Evolutionary conservation across 2,888 invertebrate species (phyloP).

Genomic region (Tenthredo distinguenda): DNA sequence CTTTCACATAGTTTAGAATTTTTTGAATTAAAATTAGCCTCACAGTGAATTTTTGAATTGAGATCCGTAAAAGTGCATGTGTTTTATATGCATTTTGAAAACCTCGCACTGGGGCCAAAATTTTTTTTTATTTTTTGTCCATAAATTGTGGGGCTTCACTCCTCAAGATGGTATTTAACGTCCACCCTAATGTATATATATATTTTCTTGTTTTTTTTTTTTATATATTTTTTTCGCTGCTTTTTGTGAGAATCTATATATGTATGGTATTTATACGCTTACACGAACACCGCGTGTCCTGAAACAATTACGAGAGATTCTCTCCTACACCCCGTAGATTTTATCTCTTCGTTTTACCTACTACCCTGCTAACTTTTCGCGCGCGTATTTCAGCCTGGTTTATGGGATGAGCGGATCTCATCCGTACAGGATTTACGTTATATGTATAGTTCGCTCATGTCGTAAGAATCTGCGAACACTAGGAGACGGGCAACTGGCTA

Average conservation of each 20-base stretch:
- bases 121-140: no score
- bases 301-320: conserved; percentile 25
- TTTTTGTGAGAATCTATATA: not conserved
- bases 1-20: no score
- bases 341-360: not conserved
- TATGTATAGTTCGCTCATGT: not conserved
- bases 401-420: conserved; percentile 21
- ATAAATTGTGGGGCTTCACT: no score
- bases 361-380: not conserved
- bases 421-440: not conserved
- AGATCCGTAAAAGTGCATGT: no score
- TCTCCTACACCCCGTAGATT: not conserved
- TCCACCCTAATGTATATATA: no score
- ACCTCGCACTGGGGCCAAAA: no score
- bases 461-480: not conserved
- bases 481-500: not conserved
- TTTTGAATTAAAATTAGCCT: no score
- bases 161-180: no score
- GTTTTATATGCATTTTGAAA: no score
- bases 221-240: not conserved
- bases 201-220: not conserved
- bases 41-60: no score
- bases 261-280: not conserved
- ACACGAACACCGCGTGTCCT: not conserved
- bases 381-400: conserved; percentile 20